phyloP scores from a whole-genome alignment of 2,888 invertebrate genomes.

The Teinopalpus imperialis region DNA sequence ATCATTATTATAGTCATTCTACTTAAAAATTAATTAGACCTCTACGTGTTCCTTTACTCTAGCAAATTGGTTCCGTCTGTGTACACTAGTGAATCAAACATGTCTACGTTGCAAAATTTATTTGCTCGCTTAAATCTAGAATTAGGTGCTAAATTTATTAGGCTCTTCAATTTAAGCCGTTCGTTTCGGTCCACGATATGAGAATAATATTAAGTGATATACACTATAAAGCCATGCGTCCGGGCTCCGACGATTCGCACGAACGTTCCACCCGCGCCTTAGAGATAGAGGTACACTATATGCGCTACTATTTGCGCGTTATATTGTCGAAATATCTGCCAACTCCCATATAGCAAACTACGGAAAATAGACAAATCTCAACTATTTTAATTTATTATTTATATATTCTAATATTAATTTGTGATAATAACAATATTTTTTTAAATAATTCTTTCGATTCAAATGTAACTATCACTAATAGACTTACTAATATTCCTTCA shows the following conservation, averaged over 20 bases:
- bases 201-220: constrained; percentile 50
- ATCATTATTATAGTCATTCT: constrained; percentile 43
- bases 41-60: constrained; percentile 56
- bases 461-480: constrained; percentile 52
- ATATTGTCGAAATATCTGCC: constrained; percentile 55
- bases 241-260: constrained; percentile 24
- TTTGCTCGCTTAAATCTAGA: constrained; percentile 56
- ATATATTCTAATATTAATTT: no score
- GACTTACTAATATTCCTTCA: constrained; percentile 32
- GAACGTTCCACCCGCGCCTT: constrained; percentile 7
- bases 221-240: constrained; percentile 43
- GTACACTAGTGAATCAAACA: constrained; percentile 38
- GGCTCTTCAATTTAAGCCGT: constrained; percentile 55
- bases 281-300: constrained; percentile 29
- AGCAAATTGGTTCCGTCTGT: constrained; percentile 70
- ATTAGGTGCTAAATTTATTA: constrained; percentile 57
- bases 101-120: constrained; percentile 59
- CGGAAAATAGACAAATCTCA: constrained; percentile 69
- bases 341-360: constrained; percentile 61
- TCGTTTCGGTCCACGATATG: constrained; percentile 55
- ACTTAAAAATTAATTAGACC: constrained; percentile 58
- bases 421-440: constrained; percentile 31
- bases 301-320: constrained; percentile 35
- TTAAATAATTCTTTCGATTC: constrained; percentile 57
- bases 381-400: no score